Evolutionary conservation across 2,888 invertebrate species (phyloP).

Genomic region (Horisme vitalbata): DNA sequence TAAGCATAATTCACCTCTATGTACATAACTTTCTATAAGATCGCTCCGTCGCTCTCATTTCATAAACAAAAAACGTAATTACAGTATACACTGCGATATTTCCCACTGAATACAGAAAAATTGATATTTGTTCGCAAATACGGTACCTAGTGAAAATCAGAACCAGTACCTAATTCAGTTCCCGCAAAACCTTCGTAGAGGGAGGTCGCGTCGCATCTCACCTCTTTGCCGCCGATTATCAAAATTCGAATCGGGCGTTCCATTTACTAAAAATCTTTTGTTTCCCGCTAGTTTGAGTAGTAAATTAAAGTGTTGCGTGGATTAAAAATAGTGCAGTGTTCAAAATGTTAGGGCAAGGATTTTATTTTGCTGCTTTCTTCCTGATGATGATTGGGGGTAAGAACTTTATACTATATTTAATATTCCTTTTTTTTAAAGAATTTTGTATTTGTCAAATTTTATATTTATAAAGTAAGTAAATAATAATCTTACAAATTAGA

Average conservation of each 20-base stretch:
- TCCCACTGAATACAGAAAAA: not conserved
- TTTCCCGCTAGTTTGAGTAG: conserved; percentile 13
- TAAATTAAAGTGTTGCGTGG: conserved; percentile 32
- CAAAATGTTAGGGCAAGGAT: conserved; percentile 56
- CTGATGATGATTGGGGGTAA: conserved; percentile 66
- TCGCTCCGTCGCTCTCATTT: too few relatives aligned
- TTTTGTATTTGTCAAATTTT: too few relatives aligned
- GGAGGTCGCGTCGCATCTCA: conserved; percentile 18
- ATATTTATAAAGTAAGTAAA: too few relatives aligned
- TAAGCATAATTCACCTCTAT: too few relatives aligned
- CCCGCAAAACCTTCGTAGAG: conserved; percentile 30
- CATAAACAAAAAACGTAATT: too few relatives aligned
- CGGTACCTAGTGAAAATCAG: conserved; percentile 31
- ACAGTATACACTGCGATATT: too few relatives aligned
- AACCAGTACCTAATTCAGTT: conserved; percentile 37
- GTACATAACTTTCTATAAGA: too few relatives aligned
- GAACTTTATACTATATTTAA: conserved; percentile 31
- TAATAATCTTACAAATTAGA: too few relatives aligned
- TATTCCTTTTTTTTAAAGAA: too few relatives aligned
- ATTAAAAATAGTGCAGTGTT: conserved; percentile 41
- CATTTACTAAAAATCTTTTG: conserved; percentile 20
- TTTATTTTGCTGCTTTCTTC: conserved; percentile 50
- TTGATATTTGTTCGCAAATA: conserved; percentile 13
- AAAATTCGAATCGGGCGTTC: conserved; percentile 25
- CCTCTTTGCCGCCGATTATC: conserved; percentile 23